Evolutionary conservation across 2,888 invertebrate genomes (phyloP), one percentile per base, ranked within the genome.

Genomic region (Lissonota sp.): DNA sequence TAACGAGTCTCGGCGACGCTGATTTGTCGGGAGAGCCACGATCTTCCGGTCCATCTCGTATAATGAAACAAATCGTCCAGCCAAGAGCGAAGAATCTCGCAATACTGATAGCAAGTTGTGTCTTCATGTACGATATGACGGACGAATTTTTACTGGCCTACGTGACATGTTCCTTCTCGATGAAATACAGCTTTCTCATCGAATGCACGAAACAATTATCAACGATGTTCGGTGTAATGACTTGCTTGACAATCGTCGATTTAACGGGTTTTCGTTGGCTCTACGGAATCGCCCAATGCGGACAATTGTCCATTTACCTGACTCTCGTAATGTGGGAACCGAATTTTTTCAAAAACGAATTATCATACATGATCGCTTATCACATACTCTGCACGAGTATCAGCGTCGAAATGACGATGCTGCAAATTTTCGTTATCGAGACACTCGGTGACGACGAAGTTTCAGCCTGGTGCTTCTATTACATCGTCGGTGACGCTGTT

Each of bases 381-480:
- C 44, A 67, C 10, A 12, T 74, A n/a, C 39, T 83, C 5, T 80
- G 73, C 46, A 53, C 40, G 7, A 71, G 80, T 39, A 37, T 67
- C 14, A 62, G 77, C 12, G n/a, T 83, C 0, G 78, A 74, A 60
- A 58, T 37, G 12, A 74, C 71, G 16, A 53, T 83, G 8, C 8
- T 80, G 64, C 80, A 78, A 10, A 46, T 80, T 4, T 46, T 80
- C 6, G 66, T 72, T 14, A 39, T 83, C 10, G 73, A 75, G 14
- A 80, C 78, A 2, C 16, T 83, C 6, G 76, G 70, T 7, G 74
- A 83, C 5, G 73, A 80, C 12, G 83, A 83, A 74, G 77, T 83
- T 5, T 70, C 83, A 1, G 55, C 80, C 0, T 80, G 80, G 83
- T 83, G 83, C 63, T 74, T 83, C 7, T 83, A 80, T 39, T 74